Evolutionary conservation across 2,888 invertebrate genomes (phyloP), one percentile per base, ranked within the genome.

Genomic region (Hofmannophila pseudospretella): DNA sequence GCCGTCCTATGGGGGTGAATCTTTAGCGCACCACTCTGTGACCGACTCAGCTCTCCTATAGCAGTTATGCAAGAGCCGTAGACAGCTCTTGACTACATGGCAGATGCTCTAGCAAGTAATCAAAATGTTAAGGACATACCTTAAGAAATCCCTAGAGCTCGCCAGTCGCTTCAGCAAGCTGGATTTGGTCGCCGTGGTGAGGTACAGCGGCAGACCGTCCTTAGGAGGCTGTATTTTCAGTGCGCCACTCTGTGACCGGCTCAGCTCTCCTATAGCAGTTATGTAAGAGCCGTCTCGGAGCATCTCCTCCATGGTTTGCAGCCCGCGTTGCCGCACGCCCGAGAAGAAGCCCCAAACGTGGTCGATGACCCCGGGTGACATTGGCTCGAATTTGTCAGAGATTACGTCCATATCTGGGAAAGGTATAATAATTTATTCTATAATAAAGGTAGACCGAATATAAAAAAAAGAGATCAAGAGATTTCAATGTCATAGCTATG

Each of bases 271-370:
- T 35, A 96, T 91, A 2, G 90, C 90, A 0, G 96, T 94, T 29
- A 96, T 89, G 46, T 92, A 89, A 32, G 94, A 92, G 9, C 95
- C 96, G 58, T 94, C 93, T 0, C 94, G 85, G 3, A 97, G 81
- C 90, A 97, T 93, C 75, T 93, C 92, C 67, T 97, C 97, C 32
- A 95, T 95, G 4, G 94, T 93, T 71, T 96, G 96, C 12, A 96
- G 80, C 0, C 96, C 96, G 43, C 94, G 90, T 60, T 94, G 94
- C 0, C 94, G 88, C 10, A 95, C 91, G 10, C 96, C 96, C 51
- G 93, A 92, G 62, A 96, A 92, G 70, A 95, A 94, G 1, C 95
- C 95, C 90, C 95, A 93, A 12, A 96, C 88, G 57, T 94, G 93
- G 72, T 95, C 94, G 44, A 94, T 90, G 28, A 95, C 88, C 5